Evolutionary conservation across 2,797 vertebrate genomes (phyloP).

Genomic region (Sebastes minor): DNA sequence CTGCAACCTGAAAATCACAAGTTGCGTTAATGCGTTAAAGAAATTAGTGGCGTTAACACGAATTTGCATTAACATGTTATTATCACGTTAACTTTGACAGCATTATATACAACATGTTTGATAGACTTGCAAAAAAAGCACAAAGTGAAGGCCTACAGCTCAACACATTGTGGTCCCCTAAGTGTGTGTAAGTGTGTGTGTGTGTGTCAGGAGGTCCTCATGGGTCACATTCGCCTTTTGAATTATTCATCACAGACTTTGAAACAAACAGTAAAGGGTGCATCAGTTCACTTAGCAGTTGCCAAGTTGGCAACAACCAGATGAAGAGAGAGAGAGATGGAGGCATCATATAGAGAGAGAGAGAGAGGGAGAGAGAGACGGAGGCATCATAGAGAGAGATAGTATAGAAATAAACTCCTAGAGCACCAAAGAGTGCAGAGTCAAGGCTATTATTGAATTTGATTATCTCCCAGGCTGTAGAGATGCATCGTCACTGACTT

Average conservation of each 20-base stretch:
- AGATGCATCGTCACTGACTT: slow-evolving; percentile 44
- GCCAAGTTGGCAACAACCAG: slow-evolving; percentile 18
- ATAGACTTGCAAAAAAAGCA: not conserved
- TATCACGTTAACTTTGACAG: too few relatives aligned
- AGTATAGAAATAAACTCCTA: slow-evolving; percentile 16
- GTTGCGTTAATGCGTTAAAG: too few relatives aligned
- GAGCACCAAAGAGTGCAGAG: slow-evolving; percentile 36
- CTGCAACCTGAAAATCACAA: fast-evolving
- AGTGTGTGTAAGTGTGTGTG: not conserved
- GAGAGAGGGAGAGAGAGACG: not conserved
- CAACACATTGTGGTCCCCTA: not conserved
- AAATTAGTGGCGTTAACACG: too few relatives aligned
- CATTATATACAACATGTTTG: not conserved
- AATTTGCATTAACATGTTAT: too few relatives aligned
- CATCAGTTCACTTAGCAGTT: slow-evolving; percentile 25
- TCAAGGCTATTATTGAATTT: slow-evolving; percentile 60
- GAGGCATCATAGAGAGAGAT: slow-evolving; percentile 10
- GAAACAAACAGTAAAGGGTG: slow-evolving; percentile 17
- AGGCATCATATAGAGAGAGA: slow-evolving; percentile 14
- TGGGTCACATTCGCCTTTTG: slow-evolving; percentile 3
- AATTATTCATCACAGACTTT: slow-evolving; percentile 50
- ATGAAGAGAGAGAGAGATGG: not conserved
- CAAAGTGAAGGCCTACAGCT: not conserved
- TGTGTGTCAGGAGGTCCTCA: slow-evolving; percentile 3
- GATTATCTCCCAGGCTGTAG: slow-evolving; percentile 51